These are phyloP conservation scores for Tridacna gigas DNA, from an alignment of 2,888 invertebrate species.

Conservation along the genomic window DNA sequence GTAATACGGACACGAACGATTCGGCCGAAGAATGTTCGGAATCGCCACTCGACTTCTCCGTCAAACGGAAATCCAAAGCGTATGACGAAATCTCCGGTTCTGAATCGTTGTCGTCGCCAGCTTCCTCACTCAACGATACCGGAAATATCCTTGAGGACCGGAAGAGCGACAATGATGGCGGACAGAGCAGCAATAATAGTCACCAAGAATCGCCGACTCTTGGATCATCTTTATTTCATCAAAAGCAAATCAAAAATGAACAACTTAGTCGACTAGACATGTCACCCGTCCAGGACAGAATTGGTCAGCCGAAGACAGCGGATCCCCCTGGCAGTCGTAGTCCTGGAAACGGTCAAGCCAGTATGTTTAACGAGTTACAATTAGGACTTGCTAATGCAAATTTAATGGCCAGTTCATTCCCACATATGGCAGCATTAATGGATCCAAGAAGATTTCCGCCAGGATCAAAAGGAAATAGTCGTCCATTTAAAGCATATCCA, in stretches of 20 bases:
- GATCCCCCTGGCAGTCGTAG: constrained; percentile 23
- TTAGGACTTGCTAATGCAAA: constrained; percentile 62
- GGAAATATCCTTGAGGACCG: constrained; percentile 63
- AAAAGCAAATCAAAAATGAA: constrained; percentile 52
- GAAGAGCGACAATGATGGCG: constrained; percentile 48
- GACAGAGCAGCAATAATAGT: constrained; percentile 33
- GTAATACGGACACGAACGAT: constrained; percentile 63
- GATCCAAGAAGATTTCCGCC: constrained; percentile 62
- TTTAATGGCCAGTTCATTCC: constrained; percentile 64
- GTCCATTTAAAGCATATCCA: constrained; percentile 88
- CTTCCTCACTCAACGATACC: constrained; percentile 67
- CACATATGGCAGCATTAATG: constrained; percentile 68
- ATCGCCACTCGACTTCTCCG: constrained; percentile 75
- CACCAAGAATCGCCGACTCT: constrained; percentile 55
- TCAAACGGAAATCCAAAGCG: constrained; percentile 69
- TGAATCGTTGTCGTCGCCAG: constrained; percentile 68
- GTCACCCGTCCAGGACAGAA: constrained; percentile 55
- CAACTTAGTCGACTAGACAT: constrained; percentile 39
- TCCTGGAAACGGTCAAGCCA: constrained; percentile 51
- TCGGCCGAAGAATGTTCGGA: constrained; percentile 71
- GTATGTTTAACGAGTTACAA: constrained; percentile 66
- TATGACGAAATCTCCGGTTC: constrained; percentile 68
- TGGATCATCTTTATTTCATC: constrained; percentile 40
- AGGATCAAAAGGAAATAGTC: constrained; percentile 68
- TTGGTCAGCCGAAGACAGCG: constrained; percentile 53